A percentile compares a stretch with the other conserved stretches of the same genome.
These are phyloP conservation scores for Thereva unica DNA, from an alignment of 2,888 invertebrate species.

Conservation along the genomic window DNA sequence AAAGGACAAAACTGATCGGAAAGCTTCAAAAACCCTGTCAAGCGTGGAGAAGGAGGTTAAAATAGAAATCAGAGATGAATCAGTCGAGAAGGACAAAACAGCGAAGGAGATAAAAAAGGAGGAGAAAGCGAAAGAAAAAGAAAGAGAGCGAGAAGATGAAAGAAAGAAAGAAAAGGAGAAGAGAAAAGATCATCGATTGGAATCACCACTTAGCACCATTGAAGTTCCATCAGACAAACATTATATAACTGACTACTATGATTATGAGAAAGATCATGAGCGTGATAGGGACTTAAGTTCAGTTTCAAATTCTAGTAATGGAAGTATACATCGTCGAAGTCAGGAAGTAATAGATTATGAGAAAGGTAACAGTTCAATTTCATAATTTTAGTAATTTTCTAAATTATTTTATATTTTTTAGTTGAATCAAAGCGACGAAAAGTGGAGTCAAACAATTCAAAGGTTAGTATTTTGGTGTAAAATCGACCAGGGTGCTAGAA, in stretches of 20 bases:
- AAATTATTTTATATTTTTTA: slow-evolving; percentile 15
- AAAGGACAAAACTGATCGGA: slow-evolving; percentile 45
- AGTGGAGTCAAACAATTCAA: slow-evolving; percentile 76
- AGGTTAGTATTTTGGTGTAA: slow-evolving; percentile 77
- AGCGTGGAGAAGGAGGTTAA: slow-evolving; percentile 38
- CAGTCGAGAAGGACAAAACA: slow-evolving; percentile 51
- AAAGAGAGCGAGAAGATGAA: slow-evolving; percentile 49
- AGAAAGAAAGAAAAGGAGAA: slow-evolving; percentile 61
- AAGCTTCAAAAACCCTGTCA: slow-evolving; percentile 28
- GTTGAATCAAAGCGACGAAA: slow-evolving; percentile 81
- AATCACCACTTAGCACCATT: slow-evolving; percentile 53
- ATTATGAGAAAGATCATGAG: slow-evolving; percentile 58
- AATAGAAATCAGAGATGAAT: slow-evolving; percentile 48
- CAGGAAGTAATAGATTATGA: slow-evolving; percentile 64
- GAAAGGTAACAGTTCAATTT: slow-evolving; percentile 60
- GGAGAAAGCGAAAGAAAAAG: slow-evolving; percentile 43
- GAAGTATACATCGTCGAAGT: slow-evolving; percentile 61
- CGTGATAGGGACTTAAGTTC: slow-evolving; percentile 65
- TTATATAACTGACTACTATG: slow-evolving; percentile 58
- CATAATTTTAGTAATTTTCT: neutral
- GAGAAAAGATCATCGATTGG: slow-evolving; percentile 59
- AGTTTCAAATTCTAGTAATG: slow-evolving; percentile 62
- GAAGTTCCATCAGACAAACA: slow-evolving; percentile 58
- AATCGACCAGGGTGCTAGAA: slow-evolving; percentile 48
- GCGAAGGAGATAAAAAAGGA: slow-evolving; percentile 45